Conservation (phyloP, 2,113 vertebrate species). For the Corythornis madagascariensis region DNA sequence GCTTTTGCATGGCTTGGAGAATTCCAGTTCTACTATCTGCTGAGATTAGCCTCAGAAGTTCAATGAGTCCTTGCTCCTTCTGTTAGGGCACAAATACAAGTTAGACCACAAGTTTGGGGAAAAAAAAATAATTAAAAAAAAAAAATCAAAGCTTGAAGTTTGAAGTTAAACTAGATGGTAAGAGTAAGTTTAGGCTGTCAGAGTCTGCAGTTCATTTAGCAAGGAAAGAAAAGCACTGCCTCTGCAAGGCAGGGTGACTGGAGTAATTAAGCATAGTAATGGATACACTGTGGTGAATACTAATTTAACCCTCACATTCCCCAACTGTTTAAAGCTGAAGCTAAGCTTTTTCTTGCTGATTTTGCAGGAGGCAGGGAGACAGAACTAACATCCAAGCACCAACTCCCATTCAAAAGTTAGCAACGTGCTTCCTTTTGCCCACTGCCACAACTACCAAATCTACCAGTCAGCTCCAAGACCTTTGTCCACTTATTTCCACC, state of each 20-base stretch:
- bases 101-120: neutral
- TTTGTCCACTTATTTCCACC: neutral
- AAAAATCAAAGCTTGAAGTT: neutral
- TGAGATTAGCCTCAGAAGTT: neutral
- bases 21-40: neutral
- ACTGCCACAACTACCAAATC: neutral
- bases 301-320: neutral
- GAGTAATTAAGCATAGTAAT: slow-evolving; percentile 32
- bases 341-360: neutral
- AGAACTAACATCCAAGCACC: neutral
- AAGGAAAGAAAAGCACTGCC: neutral
- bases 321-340: neutral
- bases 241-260: slow-evolving; percentile 32
- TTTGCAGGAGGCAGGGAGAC: neutral
- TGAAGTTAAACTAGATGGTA: neutral
- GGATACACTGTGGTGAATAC: neutral
- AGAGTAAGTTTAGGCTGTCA: neutral
- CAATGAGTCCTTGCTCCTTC: neutral
- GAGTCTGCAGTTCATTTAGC: neutral
- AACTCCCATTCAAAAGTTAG: neutral
- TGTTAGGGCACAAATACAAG: neutral
- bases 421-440: neutral
- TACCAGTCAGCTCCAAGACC: neutral
- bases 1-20: neutral
- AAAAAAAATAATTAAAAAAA: neutral